A percentile compares a stretch with the other conserved stretches of the same genome.
These are phyloP conservation scores for Acanthococcus lagerstroemiae DNA, from an alignment of 2,888 invertebrate genomes.

Conservation along the genomic window DNA sequence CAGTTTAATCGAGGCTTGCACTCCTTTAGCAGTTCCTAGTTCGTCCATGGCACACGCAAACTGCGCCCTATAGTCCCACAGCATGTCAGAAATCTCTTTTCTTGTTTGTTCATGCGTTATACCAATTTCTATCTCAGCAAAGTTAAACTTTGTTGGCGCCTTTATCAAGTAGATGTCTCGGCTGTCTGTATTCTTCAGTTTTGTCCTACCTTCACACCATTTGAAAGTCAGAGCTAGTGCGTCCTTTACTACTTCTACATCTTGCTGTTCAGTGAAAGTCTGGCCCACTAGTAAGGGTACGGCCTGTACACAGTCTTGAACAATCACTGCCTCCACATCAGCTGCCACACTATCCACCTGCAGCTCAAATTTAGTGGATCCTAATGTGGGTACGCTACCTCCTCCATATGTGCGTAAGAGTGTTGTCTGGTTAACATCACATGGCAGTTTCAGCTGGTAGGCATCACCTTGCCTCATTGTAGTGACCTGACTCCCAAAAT, in stretches of 20 bases:
- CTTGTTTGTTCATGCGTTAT: not conserved
- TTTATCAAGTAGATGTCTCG: too few species aligned
- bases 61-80: not conserved
- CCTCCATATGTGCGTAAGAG: slow-evolving; percentile 35
- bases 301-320: slow-evolving; percentile 34
- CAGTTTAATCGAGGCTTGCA: not conserved
- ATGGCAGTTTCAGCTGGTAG: not conserved
- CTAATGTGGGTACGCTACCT: slow-evolving; percentile 32
- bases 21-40: not conserved
- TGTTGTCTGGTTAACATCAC: too few species aligned
- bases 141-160: too few species aligned
- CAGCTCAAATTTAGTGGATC: slow-evolving; percentile 21
- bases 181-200: too few species aligned
- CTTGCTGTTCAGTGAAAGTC: slow-evolving; percentile 37
- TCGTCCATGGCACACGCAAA: not conserved
- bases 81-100: not conserved
- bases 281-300: slow-evolving; percentile 36
- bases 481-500: too few species aligned
- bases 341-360: slow-evolving; percentile 31
- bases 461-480: too few species aligned
- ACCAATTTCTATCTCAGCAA: too few species aligned
- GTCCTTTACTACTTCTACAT: too few species aligned
- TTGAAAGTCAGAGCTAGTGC: too few species aligned
- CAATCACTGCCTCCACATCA: slow-evolving; percentile 32
- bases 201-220: too few species aligned